Conservation (phyloP, 2,797 vertebrate species). For the Poeciliopsis gracilis region DNA sequence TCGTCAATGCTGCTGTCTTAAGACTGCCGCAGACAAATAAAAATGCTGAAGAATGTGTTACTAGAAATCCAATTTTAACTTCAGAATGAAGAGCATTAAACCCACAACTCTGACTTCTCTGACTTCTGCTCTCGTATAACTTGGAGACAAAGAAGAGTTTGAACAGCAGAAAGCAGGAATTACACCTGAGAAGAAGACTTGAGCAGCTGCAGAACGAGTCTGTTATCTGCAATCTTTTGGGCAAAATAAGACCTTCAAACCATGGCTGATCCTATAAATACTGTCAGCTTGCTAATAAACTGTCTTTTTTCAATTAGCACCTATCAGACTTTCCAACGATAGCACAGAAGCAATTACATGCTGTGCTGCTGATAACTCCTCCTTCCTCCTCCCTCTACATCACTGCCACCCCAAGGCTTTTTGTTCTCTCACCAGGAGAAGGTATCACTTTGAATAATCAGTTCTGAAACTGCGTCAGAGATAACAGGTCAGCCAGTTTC, state of each 20-base stretch:
- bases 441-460: conserved; percentile 66
- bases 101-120: conserved; percentile 17
- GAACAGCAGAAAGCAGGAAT: conserved; percentile 43
- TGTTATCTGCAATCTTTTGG: conserved; percentile 69
- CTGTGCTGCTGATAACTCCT: conserved; percentile 69
- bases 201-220: conserved; percentile 35
- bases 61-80: conserved; percentile 41
- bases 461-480: conserved; percentile 43
- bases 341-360: conserved; percentile 80
- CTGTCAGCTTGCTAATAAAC: conserved; percentile 67
- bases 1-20: conserved; percentile 21
- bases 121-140: conserved; percentile 32
- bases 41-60: conserved; percentile 22
- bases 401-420: conserved; percentile 33
- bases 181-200: conserved; percentile 24
- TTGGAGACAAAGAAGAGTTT: conserved; percentile 36
- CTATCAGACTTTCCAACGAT: conserved; percentile 71
- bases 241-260: conserved; percentile 72
- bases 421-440: conserved; percentile 52
- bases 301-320: conserved; percentile 75
- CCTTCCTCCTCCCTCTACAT: conserved; percentile 38
- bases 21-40: conserved; percentile 27
- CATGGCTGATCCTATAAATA: conserved; percentile 57
- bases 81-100: conserved; percentile 36
- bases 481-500: conserved; percentile 43